phyloP scores from a whole-genome alignment of 2,113 vertebrate species.

The Odocoileus virginianus region DNA sequence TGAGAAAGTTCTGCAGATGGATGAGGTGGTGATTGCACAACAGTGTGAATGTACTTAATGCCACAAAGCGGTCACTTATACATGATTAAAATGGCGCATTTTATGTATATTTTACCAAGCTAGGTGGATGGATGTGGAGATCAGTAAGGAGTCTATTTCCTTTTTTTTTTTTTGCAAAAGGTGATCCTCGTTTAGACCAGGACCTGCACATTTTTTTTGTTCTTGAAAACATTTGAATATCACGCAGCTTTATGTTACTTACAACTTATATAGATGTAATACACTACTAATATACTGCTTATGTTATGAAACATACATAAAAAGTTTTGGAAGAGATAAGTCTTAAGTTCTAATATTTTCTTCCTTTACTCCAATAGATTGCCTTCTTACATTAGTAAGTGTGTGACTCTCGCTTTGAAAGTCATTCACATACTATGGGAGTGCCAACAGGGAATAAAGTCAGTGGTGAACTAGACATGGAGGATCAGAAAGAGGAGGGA shows the following conservation, averaged over 20 bases:
- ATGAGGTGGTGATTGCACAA: background rate
- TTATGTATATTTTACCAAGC: background rate
- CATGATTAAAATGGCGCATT: background rate
- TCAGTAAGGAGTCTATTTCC: background rate
- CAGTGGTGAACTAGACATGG: background rate
- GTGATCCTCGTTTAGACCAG: background rate
- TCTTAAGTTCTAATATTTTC: background rate
- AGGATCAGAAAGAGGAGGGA: background rate
- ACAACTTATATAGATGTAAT: background rate
- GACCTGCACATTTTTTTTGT: background rate
- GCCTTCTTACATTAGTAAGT: background rate
- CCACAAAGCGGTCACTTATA: background rate
- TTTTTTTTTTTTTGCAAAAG: background rate
- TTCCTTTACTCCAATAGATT: background rate
- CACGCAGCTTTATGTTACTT: background rate
- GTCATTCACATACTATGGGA: background rate
- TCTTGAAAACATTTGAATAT: background rate
- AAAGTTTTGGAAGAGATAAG: background rate
- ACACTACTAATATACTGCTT: background rate
- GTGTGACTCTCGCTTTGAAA: background rate
- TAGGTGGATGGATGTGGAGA: background rate
- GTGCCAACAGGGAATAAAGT: background rate
- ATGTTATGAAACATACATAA: background rate
- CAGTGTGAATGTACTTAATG: background rate
- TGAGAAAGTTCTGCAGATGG: background rate